Conservation (phyloP, 2,888 invertebrate genomes). For the Hoplodrina blanda region DNA sequence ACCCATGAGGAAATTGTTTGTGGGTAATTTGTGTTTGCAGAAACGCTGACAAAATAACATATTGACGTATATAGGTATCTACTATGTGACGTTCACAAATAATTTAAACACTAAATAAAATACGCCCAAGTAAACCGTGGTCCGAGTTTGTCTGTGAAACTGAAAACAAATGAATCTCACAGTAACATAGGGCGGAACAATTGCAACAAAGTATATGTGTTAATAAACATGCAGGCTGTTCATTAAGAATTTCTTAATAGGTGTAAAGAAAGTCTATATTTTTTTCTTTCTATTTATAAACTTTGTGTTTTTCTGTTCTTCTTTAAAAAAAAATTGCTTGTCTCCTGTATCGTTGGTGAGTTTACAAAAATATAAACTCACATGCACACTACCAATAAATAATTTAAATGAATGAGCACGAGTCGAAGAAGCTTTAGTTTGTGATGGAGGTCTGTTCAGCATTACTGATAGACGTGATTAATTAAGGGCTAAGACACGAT, state of each 20-base stretch:
- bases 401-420: not conserved
- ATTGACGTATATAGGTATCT: not conserved
- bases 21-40: not conserved
- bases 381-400: too few relatives aligned
- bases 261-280: not conserved
- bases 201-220: constrained; percentile 1
- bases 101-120: not conserved
- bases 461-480: not conserved
- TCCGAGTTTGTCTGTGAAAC: not conserved
- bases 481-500: not conserved
- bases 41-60: not conserved
- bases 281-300: not conserved
- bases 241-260: constrained; percentile 20
- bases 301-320: too few relatives aligned
- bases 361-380: too few relatives aligned
- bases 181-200: not conserved
- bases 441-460: too few relatives aligned
- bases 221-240: constrained; percentile 3
- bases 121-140: not conserved
- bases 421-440: not conserved
- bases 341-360: too few relatives aligned
- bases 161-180: constrained; percentile 1
- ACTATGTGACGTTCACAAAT: not conserved
- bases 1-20: not conserved
- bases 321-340: not conserved